Base-by-base conservation (phyloP, 2,113 vertebrate species). In the Rhinoptilus africanus region DNA sequence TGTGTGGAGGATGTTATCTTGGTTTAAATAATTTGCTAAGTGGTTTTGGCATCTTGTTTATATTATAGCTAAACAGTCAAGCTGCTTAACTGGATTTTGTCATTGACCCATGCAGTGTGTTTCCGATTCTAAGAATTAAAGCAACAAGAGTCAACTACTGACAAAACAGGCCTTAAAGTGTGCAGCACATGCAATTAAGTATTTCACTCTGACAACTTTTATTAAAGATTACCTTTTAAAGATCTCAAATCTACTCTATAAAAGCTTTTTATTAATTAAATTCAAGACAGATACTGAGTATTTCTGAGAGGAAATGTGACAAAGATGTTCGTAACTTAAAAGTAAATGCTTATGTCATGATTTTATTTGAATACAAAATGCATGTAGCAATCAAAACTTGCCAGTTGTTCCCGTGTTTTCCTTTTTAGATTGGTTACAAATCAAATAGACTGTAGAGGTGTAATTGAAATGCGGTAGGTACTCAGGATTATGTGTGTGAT, bases 311-410 rank as follows among this genome's bases (percentile, higher is more conserved):
- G 30, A 75, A 91, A 80, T 19, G n/a, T 74, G 69, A 85, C 8
- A 4, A 84, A 80, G 59, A 68, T 24, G n/a, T 34, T 83, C 0
- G 0, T 47, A 76, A 86, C 54, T 80, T 77, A 45, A n/a, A 79
- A 79, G 56, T 59, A 68, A 92, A 88, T 41, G 50, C 0, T 0
- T 41, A 53, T 69, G 37, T 71, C 56, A 35, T 17, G 19, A 79
- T n/a, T 94, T 84, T 90, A 79, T 73, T 91, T 94, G 67, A 90
- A 53, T 50, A 88, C 76, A 89, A 92, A 92, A 91, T 50, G n/a
- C 1, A 2, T 16, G 14, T 39, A 69, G 45, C 83, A 89, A 96
- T 96, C 76, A 97, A 69, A 96, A 71, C 76, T 67, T 84, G 28
- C 21, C 68, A 35, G 18, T 15, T 81, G 28, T 78, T 91, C 3